A percentile compares a stretch with the other conserved stretches of the same genome.
These are phyloP conservation scores for Tetropium fuscum DNA, from an alignment of 2,888 invertebrate genomes.

Conservation along the genomic window DNA sequence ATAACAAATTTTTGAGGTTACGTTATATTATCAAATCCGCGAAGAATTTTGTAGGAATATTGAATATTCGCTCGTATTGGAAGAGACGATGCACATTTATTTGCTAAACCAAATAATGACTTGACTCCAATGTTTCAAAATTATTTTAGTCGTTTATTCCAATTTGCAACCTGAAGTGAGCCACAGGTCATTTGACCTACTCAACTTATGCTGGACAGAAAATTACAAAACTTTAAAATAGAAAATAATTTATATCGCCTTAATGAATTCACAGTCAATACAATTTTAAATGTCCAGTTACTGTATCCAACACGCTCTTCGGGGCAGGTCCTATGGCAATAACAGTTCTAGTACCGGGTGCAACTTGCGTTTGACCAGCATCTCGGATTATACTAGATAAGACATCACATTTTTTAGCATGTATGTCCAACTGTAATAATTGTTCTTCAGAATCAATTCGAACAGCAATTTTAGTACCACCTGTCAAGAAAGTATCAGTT, in stretches of 20 bases:
- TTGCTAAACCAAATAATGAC: too few species aligned
- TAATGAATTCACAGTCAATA: too few species aligned
- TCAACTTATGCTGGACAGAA: too few species aligned
- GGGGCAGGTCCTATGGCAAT: slow-evolving; percentile 94
- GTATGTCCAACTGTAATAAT: slow-evolving; percentile 75
- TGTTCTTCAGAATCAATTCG: slow-evolving; percentile 83
- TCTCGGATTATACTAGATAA: slow-evolving; percentile 84
- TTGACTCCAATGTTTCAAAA: too few species aligned
- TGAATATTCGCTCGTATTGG: too few species aligned
- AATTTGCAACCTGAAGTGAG: background rate
- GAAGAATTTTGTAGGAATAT: background rate
- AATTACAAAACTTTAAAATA: too few species aligned
- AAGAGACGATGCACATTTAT: too few species aligned
- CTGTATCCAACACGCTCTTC: slow-evolving; percentile 78
- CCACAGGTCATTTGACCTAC: slow-evolving; percentile 13
- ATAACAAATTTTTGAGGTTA: slow-evolving; percentile 12
- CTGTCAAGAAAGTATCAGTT: too few species aligned
- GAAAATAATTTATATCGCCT: too few species aligned
- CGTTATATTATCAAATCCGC: background rate
- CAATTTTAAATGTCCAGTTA: slow-evolving; percentile 90
- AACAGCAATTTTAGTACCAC: slow-evolving; percentile 91
- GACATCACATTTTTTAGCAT: slow-evolving; percentile 78
- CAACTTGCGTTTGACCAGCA: slow-evolving; percentile 95
- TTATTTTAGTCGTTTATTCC: too few species aligned
- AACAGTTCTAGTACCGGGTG: slow-evolving; percentile 89